These are phyloP conservation scores for Ferdinandea cuprea DNA, from an alignment of 2,888 invertebrate genomes.

Conservation along the genomic window DNA sequence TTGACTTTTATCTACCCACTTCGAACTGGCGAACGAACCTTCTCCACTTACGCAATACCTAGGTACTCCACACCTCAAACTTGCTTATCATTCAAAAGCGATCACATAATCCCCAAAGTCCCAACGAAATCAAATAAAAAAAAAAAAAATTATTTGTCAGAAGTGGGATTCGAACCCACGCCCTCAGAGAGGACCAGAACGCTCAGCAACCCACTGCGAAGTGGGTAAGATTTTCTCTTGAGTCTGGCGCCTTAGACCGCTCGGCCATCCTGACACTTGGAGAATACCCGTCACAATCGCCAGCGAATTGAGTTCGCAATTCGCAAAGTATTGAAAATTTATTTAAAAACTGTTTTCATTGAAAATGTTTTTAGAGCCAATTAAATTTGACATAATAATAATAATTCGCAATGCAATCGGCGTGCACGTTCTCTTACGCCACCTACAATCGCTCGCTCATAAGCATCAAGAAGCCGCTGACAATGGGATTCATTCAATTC, in stretches of 20 bases:
- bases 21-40: too few species aligned
- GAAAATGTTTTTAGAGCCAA: too few species aligned
- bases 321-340: too few species aligned
- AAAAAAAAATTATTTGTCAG: conserved; percentile 73
- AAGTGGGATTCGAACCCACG: conserved; percentile 78
- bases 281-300: neutral
- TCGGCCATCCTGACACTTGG: conserved; percentile 76
- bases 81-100: too few species aligned
- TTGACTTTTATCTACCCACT: too few species aligned
- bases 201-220: conserved; percentile 41
- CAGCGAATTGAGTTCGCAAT: conserved; percentile 32
- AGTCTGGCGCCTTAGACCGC: conserved; percentile 76
- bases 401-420: conserved; percentile 54
- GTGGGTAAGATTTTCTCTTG: conserved; percentile 70
- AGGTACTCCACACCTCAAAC: too few species aligned
- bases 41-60: too few species aligned
- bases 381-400: conserved; percentile 25
- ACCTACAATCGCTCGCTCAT: conserved; percentile 36
- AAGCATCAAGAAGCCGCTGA: conserved; percentile 47
- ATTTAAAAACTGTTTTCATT: too few species aligned
- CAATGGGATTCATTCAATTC: conserved; percentile 65
- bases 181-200: conserved; percentile 77
- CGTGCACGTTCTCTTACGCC: conserved; percentile 41
- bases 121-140: neutral
- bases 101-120: too few species aligned